Evolutionary conservation across 2,888 invertebrate species (phyloP).

Genomic region (Erebia epiphron): DNA sequence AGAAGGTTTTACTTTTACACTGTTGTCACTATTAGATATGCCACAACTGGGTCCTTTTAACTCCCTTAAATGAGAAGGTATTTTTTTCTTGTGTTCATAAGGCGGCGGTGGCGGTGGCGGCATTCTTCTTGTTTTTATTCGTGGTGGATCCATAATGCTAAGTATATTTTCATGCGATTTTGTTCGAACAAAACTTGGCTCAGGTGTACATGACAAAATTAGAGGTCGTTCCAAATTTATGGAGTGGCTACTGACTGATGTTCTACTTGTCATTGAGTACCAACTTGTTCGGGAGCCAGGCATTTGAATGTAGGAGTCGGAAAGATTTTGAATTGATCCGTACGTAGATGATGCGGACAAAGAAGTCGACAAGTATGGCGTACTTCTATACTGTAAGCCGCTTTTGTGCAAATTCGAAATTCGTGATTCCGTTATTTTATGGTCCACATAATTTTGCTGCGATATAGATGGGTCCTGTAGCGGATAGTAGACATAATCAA

Average conservation of each 20-base stretch:
- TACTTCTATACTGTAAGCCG: slow-evolving; percentile 90
- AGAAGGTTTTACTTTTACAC: slow-evolving; percentile 65
- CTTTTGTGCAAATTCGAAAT: slow-evolving; percentile 85
- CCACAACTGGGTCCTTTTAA: slow-evolving; percentile 54
- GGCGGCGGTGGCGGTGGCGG: slow-evolving; percentile 82
- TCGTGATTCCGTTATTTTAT: slow-evolving; percentile 90
- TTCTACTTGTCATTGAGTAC: slow-evolving; percentile 83
- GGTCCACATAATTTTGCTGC: slow-evolving; percentile 95
- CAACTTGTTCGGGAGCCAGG: slow-evolving; percentile 84
- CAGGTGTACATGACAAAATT: slow-evolving; percentile 81
- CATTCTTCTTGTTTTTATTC: slow-evolving; percentile 77
- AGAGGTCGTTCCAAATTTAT: slow-evolving; percentile 87
- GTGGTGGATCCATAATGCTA: slow-evolving; percentile 80
- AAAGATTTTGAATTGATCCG: slow-evolving; percentile 91
- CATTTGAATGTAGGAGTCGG: slow-evolving; percentile 87
- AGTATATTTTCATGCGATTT: slow-evolving; percentile 92
- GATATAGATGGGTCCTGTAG: slow-evolving; percentile 94
- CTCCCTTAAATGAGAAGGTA: slow-evolving; percentile 80
- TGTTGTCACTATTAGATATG: slow-evolving; percentile 57
- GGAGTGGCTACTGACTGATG: slow-evolving; percentile 85
- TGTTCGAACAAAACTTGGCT: slow-evolving; percentile 85
- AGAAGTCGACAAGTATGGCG: slow-evolving; percentile 89
- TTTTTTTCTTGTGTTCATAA: slow-evolving; percentile 77
- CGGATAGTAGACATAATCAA: slow-evolving; percentile 95
- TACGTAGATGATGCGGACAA: slow-evolving; percentile 87